Conservation (phyloP, 2,888 invertebrate species). For the Cremastobaeus sp. region DNA sequence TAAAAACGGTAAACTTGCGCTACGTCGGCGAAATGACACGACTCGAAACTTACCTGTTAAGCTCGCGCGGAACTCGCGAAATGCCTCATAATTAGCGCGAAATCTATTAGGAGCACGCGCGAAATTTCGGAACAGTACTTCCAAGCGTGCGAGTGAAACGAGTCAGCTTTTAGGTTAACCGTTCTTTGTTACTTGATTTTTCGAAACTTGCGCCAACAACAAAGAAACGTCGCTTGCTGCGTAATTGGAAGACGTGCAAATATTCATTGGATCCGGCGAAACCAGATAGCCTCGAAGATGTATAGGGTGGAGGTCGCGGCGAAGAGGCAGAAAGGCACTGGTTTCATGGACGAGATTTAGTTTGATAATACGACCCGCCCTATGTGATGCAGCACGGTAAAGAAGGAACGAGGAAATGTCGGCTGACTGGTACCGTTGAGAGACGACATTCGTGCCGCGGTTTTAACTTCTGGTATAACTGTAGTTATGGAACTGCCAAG, state of each 20-base stretch:
- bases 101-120: slow-evolving; percentile 74
- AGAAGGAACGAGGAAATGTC: slow-evolving; percentile 63
- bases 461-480: slow-evolving; percentile 77
- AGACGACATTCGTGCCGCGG: slow-evolving; percentile 77
- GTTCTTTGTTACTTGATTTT: slow-evolving; percentile 59
- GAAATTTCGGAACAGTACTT: slow-evolving; percentile 55
- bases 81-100: slow-evolving; percentile 76
- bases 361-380: slow-evolving; percentile 76
- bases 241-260: slow-evolving; percentile 29
- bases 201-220: no score
- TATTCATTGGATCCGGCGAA: slow-evolving; percentile 56
- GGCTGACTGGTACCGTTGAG: slow-evolving; percentile 69
- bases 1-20: slow-evolving; percentile 35
- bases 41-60: slow-evolving; percentile 44
- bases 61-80: slow-evolving; percentile 67
- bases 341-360: slow-evolving; percentile 74
- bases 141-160: slow-evolving; percentile 56
- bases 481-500: slow-evolving; percentile 75
- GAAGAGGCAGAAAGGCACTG: slow-evolving; percentile 66
- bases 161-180: slow-evolving; percentile 40
- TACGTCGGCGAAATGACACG: not conserved
- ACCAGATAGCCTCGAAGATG: slow-evolving; percentile 60
- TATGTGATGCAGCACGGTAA: slow-evolving; percentile 61
- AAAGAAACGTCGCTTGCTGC: not conserved
- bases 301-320: slow-evolving; percentile 53